Base-by-base conservation (phyloP, 1,140 invertebrate genomes). In the Wasmannia auropunctata region DNA sequence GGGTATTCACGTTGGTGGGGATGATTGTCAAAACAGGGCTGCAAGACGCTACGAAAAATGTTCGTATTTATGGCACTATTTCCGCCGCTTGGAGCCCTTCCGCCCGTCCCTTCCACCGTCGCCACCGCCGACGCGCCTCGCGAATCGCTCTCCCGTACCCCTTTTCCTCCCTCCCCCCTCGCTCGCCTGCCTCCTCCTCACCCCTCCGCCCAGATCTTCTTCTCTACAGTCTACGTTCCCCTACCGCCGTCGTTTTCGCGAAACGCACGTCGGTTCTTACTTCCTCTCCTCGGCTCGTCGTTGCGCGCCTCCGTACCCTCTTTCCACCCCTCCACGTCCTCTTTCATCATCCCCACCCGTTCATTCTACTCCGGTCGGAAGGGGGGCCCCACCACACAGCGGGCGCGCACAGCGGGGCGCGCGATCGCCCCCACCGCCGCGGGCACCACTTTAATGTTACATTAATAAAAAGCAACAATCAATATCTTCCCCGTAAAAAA, bases 381-480 rank as follows among this genome's bases (percentile, higher is more conserved):
- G 75, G 28, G 72, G 22, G 79, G 77, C 79, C 86, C 77, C 87
- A 87, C 72, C 88, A 54, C 86, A 34, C n/a, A 25, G 10, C 28
- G 37, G 22, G 43, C 46, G 77, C 77, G 77, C 77, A 80, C 54
- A 69, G 10, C 69, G 62, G 65, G 80, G n/a, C n/a, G 85, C 77
- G 79, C 40, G 79, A 88, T 88, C 88, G 86, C 88, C 85, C 87
- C 90, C 86, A 87, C 90, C 85, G 88, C 89, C 81, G 70, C 75
- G 88, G 77, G 85, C 89, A 90, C 92, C 92, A 93, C 93, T 94
- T 94, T 93, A 94, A 95, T 95, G 94, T 94, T 93, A 94, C 94
- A 94, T 94, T 95, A 94, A 95, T 95, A 95, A 94, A 95, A 95
- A 94, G 94, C 94, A 94, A 95, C 94, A 95, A 95, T 95, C 94